Evolutionary conservation across 1,140 invertebrate genomes (phyloP), one percentile per base, ranked within the genome.

Genomic region (Dendroctonus valens): DNA sequence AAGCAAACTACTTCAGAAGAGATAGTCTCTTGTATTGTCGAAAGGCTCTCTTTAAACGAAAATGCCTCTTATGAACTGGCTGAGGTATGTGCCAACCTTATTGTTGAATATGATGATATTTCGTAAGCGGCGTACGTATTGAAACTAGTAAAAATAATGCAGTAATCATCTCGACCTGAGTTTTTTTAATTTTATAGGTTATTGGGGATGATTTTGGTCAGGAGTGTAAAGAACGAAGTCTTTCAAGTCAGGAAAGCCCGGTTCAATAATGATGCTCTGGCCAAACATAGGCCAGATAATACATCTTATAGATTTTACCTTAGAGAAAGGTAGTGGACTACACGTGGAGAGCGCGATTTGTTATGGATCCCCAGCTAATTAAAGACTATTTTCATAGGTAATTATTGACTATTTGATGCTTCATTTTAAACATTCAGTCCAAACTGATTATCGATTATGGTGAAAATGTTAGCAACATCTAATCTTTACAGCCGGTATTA

Each of bases 221-320:
- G 73, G 91, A 96, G 77, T 97, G 94, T 77, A 97, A 97, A 78
- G 96, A 97, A 81, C 81, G 95, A 65, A 83, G 94, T 72, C 84
- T 98, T 12, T 91, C 49, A n/a, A 83, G 89, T 42, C 82, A 84
- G 37, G 95, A 98, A 78, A 93, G 90, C 74, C 96, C 96, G 2
- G 94, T 96, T 7, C 90, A 91, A 26, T 97, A 39, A 96, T 97
- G 88, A 83, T 94, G 71, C 82, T 98, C 7, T 98, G 95, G 96
- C 94, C 94, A 12, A 93, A 79, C 81, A 74, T 78, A 79, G 73
- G 78, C 81, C 26, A 74, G 82, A 68, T 78, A 72, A 75, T 5
- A 73, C 74, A 5, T 75, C 73, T 74, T 81, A 65, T 69, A 85
- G 90, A 80, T 94, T 92, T 82, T 96, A 91, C 82, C 85, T 94